A percentile compares a stretch with the other conserved stretches of the same genome.
These are phyloP conservation scores for Natrix natrix DNA, from an alignment of 2,797 vertebrate species.

Conservation along the genomic window DNA sequence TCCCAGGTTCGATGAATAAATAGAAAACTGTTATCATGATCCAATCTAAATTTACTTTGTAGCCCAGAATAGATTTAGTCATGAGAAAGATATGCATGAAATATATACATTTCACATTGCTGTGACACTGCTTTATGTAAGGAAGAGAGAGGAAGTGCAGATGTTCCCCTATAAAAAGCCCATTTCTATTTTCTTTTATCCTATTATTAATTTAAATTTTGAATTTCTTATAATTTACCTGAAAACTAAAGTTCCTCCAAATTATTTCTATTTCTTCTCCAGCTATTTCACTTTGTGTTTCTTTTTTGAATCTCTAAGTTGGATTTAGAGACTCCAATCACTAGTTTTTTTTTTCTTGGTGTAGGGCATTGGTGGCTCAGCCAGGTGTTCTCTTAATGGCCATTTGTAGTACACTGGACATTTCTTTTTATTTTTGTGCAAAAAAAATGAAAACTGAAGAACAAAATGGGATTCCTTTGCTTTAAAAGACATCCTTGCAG, in stretches of 20 bases:
- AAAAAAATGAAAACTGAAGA: not conserved
- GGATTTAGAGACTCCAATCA: not conserved
- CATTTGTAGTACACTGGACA: slow-evolving; percentile 2
- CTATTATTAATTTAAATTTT: not conserved
- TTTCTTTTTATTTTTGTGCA: not conserved
- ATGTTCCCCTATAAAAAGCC: not conserved
- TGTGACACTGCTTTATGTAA: not conserved
- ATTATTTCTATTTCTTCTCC: not conserved
- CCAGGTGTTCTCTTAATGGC: not conserved
- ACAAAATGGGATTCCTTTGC: not conserved
- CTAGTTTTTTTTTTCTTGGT: not conserved
- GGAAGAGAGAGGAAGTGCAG: not conserved
- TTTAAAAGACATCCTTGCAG: not conserved
- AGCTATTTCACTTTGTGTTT: not conserved
- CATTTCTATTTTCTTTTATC: not conserved
- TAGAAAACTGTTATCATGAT: not conserved
- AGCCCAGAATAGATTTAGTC: not conserved
- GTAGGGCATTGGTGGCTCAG: not conserved
- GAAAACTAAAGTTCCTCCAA: not conserved
- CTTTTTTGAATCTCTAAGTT: not conserved
- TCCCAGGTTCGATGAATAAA: not conserved
- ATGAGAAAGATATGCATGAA: not conserved
- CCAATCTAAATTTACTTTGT: not conserved
- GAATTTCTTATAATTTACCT: not conserved
- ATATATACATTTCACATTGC: not conserved